These are phyloP conservation scores for Drosophila conformis DNA, from an alignment of 2,888 invertebrate species.

Conservation along the genomic window DNA sequence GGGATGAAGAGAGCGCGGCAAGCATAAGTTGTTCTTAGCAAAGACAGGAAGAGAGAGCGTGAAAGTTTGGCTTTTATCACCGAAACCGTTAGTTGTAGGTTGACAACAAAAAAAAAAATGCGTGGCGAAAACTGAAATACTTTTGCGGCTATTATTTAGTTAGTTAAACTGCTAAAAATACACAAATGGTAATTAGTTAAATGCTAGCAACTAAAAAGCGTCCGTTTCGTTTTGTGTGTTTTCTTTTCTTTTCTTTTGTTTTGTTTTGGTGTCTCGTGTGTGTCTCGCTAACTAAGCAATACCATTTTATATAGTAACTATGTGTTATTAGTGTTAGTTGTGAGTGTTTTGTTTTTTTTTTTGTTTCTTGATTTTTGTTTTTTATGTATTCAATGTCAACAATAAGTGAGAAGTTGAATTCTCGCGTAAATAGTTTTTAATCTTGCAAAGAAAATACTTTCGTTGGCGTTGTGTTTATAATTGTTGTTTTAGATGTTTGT, in stretches of 20 bases:
- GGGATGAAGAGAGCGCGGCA: background rate
- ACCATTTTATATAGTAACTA: slow-evolving; percentile 56
- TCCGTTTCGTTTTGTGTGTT: slow-evolving; percentile 50
- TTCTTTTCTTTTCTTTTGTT: slow-evolving; percentile 21
- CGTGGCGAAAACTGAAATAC: slow-evolving; percentile 39
- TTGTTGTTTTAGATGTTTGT: slow-evolving; percentile 60
- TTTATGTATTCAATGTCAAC: slow-evolving; percentile 33
- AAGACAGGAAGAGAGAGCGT: slow-evolving; percentile 2
- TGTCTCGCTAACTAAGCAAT: slow-evolving; percentile 49
- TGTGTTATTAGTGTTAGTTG: slow-evolving; percentile 38
- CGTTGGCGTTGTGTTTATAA: slow-evolving; percentile 74
- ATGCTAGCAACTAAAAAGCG: slow-evolving; percentile 65
- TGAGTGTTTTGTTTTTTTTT: slow-evolving; percentile 27
- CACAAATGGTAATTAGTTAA: slow-evolving; percentile 34
- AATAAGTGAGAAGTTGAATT: slow-evolving; percentile 41
- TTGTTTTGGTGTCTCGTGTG: slow-evolving; percentile 35
- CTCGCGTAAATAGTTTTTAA: slow-evolving; percentile 67
- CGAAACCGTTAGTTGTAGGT: slow-evolving; percentile 51
- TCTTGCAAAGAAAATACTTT: slow-evolving; percentile 79
- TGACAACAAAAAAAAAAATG: slow-evolving; percentile 17
- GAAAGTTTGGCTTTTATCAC: slow-evolving; percentile 31
- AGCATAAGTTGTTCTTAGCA: slow-evolving; percentile 7
- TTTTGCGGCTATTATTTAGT: slow-evolving; percentile 35
- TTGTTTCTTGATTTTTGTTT: background rate
- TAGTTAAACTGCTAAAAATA: slow-evolving; percentile 26